Base-by-base conservation (phyloP, 2,797 vertebrate genomes). In the Parambassis ranga region DNA sequence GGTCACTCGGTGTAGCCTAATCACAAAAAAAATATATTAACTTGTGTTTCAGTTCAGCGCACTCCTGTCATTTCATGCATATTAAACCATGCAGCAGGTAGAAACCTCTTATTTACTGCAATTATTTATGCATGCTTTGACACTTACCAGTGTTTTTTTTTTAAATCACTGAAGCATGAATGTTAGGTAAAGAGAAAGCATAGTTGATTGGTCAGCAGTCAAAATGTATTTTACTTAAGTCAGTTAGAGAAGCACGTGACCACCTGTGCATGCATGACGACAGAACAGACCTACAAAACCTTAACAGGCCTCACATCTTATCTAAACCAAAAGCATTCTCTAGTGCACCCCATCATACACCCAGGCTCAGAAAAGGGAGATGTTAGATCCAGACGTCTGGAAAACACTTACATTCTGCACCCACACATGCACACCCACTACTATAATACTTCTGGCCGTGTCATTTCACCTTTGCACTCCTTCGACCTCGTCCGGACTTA, bases 401-500 rank as follows among this genome's bases (percentile, higher is more conserved):
- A 39, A 61, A 57, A 33, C 43, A 26, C 59, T 49, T 72, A n/a
- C n/a, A n/a, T 48, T 19, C 82, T 20, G 57, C 70, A 65, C 48
- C 48, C 32, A 62, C 42, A 26, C 88, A 91, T 91, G 88, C 85
- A 83, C 35, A 31, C 42, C 52, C 49, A 61, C 28, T 27, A 8
- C 28, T 27, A 8, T 4, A 20, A 56, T 38, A 50, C 18, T 42
- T 37, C 38, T 10, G 13, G 28, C 77, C 35, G 15, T 36, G 42
- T 31, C 63, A 24, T 76, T 91, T 98, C 96, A 98, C 96, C 97
- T 98, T 96, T 89, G 90, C 85, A 75, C 89, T 92, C 85, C 94
- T 94, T 90, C 95, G 94, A 91, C 94, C 93, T 91, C 93, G 94
- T 94, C 95, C 95, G 3, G 93, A 90, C 86, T 97, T 98, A 85